Evolutionary conservation across 2,797 vertebrate genomes (phyloP), one percentile per base, ranked within the genome.

Genomic region (Lithobates pipiens): DNA sequence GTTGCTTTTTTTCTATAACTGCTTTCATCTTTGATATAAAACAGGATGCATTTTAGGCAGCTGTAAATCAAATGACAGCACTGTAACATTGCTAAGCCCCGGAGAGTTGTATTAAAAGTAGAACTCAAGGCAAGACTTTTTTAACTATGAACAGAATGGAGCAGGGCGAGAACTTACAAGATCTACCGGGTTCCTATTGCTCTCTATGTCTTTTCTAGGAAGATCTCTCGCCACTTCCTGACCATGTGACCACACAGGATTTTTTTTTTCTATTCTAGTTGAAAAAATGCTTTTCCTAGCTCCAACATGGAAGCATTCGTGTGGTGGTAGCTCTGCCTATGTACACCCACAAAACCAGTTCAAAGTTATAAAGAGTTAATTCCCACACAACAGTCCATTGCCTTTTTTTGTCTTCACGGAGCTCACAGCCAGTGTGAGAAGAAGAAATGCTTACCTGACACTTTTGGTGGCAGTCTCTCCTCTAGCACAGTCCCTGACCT

Each of bases 1-100:
- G 78, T 80, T 54, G 23, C n/a, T 68, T 77, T 54, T 80, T 67
- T 71, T 77, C 23, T 61, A 18, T 7, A 57, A 73, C 74, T 73
- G 10, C 54, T 83, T 83, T 83, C 54, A 78, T 78, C 54, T 77
- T 83, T 86, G 75, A 82, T 36, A 77, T 78, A 77, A 86, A 86
- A 50, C 85, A 86, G 80, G 44, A 67, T 67, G 36, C 85, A 83
- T 78, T 65, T 83, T 63, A 82, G 50, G 34, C 46, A 76, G 74
- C 65, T 81, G 68, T 69, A 80, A 69, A 44, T 86, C 69, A 76
- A 32, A 67, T 67, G 11, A 67, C 65, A 67, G 11, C 25, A 29
- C 65, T 67, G 39, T 39, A 39, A 39, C 39, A 39, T 39, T 39
- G 39, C 9, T 29, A 67, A 67, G 10, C 65, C 13, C n/a, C 3